phyloP scores from a whole-genome alignment of 1,140 invertebrate genomes.

The Oryctes rhinoceros region DNA sequence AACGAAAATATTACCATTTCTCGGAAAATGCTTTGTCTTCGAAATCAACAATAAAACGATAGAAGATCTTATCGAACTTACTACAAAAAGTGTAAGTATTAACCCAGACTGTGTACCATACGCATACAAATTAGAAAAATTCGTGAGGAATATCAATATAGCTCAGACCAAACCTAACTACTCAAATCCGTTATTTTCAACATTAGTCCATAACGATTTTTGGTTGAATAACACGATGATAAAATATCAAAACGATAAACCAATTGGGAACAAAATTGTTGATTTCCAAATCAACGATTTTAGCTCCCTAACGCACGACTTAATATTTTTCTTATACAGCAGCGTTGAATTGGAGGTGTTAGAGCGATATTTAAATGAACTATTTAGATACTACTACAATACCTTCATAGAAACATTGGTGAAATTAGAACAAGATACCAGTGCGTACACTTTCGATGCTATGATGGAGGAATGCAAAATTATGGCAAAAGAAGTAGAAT shows the following conservation, averaged over 20 bases:
- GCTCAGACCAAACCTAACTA: neutral
- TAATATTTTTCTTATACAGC: slow-evolving; percentile 66
- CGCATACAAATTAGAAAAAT: neutral
- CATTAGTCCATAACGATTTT: slow-evolving; percentile 66
- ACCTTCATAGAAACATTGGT: slow-evolving; percentile 58
- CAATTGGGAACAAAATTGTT: slow-evolving; percentile 65
- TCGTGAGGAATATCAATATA: neutral
- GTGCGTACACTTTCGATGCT: slow-evolving; percentile 1
- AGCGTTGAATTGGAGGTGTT: slow-evolving; percentile 61
- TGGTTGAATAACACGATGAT: slow-evolving; percentile 71
- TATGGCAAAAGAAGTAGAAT: slow-evolving; percentile 10
- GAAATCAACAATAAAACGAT: slow-evolving; percentile 12
- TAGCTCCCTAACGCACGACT: slow-evolving; percentile 63
- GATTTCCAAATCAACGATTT: slow-evolving; percentile 69
- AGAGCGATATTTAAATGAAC: slow-evolving; percentile 58
- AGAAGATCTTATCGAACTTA: neutral
- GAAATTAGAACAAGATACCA: slow-evolving; percentile 46
- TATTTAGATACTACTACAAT: slow-evolving; percentile 64
- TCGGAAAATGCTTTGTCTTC: slow-evolving; percentile 46
- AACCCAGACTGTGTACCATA: neutral
- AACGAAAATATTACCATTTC: slow-evolving; percentile 53
- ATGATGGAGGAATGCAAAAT: neutral
- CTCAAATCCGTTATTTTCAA: slow-evolving; percentile 60
- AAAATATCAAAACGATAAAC: slow-evolving; percentile 58
- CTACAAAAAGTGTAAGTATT: neutral